Percentiles rank a stretch among this genome's conserved stretches.
These are phyloP conservation scores for Perodicticus potto DNA, from an alignment of 2,797 vertebrate genomes.

Conservation along the genomic window DNA sequence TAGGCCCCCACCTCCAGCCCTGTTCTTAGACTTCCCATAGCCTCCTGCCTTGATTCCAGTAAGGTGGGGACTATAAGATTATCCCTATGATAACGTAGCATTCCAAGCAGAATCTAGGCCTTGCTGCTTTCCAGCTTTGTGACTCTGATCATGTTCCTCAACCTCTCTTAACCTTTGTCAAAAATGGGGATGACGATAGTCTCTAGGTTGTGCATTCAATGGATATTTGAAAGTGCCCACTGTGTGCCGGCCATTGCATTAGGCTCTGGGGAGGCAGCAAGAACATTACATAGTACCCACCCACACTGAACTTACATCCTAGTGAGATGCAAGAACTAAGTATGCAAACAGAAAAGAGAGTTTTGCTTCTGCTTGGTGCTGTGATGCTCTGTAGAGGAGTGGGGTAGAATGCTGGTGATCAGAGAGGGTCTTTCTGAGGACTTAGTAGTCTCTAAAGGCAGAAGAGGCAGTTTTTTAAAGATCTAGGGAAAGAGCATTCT, in stretches of 20 bases:
- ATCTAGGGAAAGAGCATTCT: conserved; percentile 61
- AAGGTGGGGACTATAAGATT: background rate
- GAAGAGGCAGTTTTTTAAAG: conserved; percentile 25
- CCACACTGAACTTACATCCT: background rate
- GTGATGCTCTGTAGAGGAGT: background rate
- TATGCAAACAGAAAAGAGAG: background rate
- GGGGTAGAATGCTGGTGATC: background rate
- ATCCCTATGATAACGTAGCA: background rate
- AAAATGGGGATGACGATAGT: background rate
- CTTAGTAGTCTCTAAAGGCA: background rate
- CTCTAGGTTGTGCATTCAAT: background rate
- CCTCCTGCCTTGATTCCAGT: background rate
- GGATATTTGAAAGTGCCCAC: background rate
- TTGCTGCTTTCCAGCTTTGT: background rate
- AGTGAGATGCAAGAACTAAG: background rate
- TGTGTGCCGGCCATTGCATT: background rate
- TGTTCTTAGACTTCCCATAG: background rate
- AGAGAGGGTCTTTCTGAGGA: background rate
- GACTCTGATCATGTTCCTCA: background rate
- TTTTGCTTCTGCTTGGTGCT: background rate
- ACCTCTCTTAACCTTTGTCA: background rate
- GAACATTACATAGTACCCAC: background rate
- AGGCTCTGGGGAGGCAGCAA: background rate
- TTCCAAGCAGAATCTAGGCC: background rate
- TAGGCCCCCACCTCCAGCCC: background rate